Conservation (phyloP, 2,113 vertebrate species). For the Condylura cristata region DNA sequence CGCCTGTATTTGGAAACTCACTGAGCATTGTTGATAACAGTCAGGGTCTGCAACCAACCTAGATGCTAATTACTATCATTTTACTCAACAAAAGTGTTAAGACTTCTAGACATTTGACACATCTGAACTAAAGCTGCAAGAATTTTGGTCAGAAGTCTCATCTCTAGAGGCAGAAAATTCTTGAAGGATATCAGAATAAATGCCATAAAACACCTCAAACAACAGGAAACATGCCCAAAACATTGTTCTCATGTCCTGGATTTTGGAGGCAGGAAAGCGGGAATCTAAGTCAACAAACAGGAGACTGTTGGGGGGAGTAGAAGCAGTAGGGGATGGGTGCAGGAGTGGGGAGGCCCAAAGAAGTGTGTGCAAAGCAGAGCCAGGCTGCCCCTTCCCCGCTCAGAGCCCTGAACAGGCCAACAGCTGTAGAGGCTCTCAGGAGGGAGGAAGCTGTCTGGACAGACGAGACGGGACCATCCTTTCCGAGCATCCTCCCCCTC, state of each 20-base stretch:
- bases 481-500: neutral
- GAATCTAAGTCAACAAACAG: neutral
- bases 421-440: constrained; percentile 35
- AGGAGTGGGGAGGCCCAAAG: neutral
- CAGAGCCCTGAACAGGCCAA: neutral
- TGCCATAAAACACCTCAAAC: neutral
- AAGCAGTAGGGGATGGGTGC: neutral
- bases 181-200: neutral
- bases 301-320: neutral
- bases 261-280: neutral
- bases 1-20: neutral
- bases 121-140: constrained; percentile 9
- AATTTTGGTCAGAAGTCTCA: neutral
- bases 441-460: constrained; percentile 12
- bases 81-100: neutral
- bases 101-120: neutral
- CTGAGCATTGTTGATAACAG: neutral
- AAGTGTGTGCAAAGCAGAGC: neutral
- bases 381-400: neutral
- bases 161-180: neutral
- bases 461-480: neutral
- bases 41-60: neutral
- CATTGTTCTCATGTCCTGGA: neutral
- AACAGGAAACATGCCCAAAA: neutral
- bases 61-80: neutral